Evolutionary conservation across 2,113 vertebrate species (phyloP).

Genomic region (Balaenoptera acutorostrata): DNA sequence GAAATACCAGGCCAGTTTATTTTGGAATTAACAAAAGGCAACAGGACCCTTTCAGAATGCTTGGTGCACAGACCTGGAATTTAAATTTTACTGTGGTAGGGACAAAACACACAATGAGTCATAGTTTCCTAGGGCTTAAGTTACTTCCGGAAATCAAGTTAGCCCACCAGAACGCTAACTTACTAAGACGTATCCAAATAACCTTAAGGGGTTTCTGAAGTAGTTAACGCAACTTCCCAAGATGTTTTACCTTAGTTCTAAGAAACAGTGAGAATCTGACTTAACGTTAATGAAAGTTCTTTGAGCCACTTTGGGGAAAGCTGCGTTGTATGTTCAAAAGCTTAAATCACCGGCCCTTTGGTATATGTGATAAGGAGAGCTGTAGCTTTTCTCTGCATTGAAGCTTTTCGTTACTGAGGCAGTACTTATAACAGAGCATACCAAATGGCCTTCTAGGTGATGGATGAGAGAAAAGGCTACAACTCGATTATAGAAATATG

Average conservation of each 20-base stretch:
- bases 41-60: not conserved
- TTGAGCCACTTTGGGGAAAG: not conserved
- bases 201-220: conserved; percentile 43
- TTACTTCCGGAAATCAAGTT: conserved; percentile 60
- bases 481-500: conserved; percentile 3
- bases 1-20: conserved; percentile 29
- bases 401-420: not conserved
- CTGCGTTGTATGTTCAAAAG: not conserved
- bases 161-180: conserved; percentile 32
- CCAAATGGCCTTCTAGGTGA: conserved; percentile 25
- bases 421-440: not conserved
- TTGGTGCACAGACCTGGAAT: not conserved
- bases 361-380: not conserved
- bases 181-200: conserved; percentile 26
- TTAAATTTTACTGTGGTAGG: conserved; percentile 8
- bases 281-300: not conserved
- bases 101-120: conserved; percentile 52
- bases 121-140: conserved; percentile 36
- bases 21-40: conserved; percentile 52
- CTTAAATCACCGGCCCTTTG: not conserved
- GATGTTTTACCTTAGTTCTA: conserved; percentile 27
- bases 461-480: conserved; percentile 23
- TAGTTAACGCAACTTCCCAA: not conserved
- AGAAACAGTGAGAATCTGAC: conserved; percentile 8
- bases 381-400: not conserved